phyloP scores from a whole-genome alignment of 1,140 invertebrate species.

The Temnothorax curvispinosus region DNA sequence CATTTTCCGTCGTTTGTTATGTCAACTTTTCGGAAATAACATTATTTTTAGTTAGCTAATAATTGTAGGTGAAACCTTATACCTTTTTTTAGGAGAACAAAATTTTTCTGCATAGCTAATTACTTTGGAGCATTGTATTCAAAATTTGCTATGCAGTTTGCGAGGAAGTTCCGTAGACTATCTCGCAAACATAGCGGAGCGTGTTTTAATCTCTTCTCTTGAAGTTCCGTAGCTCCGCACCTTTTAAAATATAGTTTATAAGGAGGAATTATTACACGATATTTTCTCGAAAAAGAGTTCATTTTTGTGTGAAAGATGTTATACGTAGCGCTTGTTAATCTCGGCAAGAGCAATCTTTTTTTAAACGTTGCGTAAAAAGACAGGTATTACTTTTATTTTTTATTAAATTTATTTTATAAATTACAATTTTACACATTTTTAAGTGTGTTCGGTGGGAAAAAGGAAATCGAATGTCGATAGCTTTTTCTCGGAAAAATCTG shows the following conservation, averaged over 20 bases:
- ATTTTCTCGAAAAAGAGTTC: neutral
- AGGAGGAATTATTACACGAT: conserved; percentile 6
- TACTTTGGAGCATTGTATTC: too few relatives aligned
- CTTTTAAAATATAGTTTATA: conserved; percentile 25
- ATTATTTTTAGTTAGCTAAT: too few relatives aligned
- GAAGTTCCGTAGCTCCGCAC: conserved; percentile 19
- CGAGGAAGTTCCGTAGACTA: too few relatives aligned
- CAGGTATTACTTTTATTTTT: neutral
- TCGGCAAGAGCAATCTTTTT: neutral
- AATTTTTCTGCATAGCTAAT: too few relatives aligned
- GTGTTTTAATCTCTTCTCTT: neutral
- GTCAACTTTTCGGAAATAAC: neutral
- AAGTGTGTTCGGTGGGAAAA: neutral
- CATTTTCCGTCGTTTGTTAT: too few relatives aligned
- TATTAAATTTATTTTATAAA: neutral
- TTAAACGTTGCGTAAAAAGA: neutral
- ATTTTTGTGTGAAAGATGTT: neutral
- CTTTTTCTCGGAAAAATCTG: conserved; percentile 1
- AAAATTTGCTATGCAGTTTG: too few relatives aligned
- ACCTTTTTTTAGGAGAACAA: too few relatives aligned
- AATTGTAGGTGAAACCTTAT: too few relatives aligned
- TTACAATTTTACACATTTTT: neutral
- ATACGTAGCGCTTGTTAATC: neutral
- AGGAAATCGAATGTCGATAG: neutral
- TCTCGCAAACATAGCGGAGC: too few relatives aligned